phyloP scores from a whole-genome alignment of 2,113 vertebrate species.

The Anseranas semipalmata region DNA sequence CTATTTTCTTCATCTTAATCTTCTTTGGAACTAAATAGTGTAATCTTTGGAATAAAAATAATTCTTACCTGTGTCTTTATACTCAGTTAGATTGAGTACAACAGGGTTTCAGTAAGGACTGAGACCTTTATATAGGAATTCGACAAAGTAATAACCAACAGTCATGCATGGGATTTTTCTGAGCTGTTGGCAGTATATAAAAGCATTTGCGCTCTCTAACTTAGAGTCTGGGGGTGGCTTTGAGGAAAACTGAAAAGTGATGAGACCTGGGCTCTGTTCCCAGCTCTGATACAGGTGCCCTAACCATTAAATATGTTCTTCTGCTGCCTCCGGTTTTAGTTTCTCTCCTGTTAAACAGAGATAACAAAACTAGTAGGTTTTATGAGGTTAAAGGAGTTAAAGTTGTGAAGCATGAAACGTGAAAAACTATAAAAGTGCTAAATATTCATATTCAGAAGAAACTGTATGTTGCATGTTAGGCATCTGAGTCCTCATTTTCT shows the following conservation, averaged over 20 bases:
- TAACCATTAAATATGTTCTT: neutral
- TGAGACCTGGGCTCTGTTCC: neutral
- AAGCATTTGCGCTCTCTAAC: neutral
- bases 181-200: neutral
- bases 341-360: neutral
- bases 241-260: neutral
- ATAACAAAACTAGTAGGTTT: neutral
- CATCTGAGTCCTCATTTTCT: neutral
- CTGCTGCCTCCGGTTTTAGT: neutral
- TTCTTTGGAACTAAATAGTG: neutral
- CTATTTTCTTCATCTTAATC: neutral
- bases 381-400: slow-evolving; percentile 10
- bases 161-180: neutral
- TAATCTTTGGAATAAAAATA: neutral
- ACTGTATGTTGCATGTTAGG: neutral
- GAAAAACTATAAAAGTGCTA: neutral
- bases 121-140: neutral
- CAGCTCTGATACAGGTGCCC: neutral
- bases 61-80: neutral
- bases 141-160: neutral
- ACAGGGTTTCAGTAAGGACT: neutral
- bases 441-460: neutral
- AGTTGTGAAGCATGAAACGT: neutral
- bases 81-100: neutral
- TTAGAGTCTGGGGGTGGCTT: neutral